These are phyloP conservation scores for Tachina fera DNA, from an alignment of 2,888 invertebrate species.

Conservation along the genomic window DNA sequence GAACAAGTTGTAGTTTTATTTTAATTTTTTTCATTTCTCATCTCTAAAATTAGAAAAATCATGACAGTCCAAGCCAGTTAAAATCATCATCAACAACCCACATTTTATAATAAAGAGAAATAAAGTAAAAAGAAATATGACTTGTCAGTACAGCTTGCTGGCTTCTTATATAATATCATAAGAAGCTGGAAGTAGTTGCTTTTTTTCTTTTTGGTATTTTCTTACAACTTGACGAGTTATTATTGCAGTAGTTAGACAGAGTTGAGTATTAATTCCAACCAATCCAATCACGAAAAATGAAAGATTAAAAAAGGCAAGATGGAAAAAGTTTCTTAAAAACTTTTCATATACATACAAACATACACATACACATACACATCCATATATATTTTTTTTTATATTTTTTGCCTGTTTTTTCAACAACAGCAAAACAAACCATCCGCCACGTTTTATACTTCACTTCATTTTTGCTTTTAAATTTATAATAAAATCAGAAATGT, in stretches of 20 bases:
- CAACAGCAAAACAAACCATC: not conserved
- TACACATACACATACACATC: too few relatives aligned
- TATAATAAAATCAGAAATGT: constrained; percentile 21
- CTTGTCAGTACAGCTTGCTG: constrained; percentile 60
- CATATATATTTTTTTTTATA: not conserved
- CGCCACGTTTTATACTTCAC: not conserved
- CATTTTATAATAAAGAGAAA: constrained; percentile 4
- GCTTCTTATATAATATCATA: constrained; percentile 26
- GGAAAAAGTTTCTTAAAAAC: constrained; percentile 47
- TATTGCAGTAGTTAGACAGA: constrained; percentile 19
- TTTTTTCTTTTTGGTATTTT: not conserved
- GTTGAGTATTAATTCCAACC: constrained; percentile 29
- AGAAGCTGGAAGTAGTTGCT: constrained; percentile 18
- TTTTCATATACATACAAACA: constrained; percentile 21
- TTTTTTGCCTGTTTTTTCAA: not conserved
- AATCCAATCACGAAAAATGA: constrained; percentile 61
- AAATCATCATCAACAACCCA: constrained; percentile 57
- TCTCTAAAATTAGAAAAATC: constrained; percentile 44
- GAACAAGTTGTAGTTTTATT: constrained; percentile 42
- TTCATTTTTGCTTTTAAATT: not conserved
- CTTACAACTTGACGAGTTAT: not conserved
- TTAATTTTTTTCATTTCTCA: not conserved
- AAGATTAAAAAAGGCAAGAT: constrained; percentile 56
- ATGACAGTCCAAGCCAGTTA: constrained; percentile 61
- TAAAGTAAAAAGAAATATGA: not conserved